Conservation (phyloP, 2,113 vertebrate genomes). For the Scomber colias region DNA sequence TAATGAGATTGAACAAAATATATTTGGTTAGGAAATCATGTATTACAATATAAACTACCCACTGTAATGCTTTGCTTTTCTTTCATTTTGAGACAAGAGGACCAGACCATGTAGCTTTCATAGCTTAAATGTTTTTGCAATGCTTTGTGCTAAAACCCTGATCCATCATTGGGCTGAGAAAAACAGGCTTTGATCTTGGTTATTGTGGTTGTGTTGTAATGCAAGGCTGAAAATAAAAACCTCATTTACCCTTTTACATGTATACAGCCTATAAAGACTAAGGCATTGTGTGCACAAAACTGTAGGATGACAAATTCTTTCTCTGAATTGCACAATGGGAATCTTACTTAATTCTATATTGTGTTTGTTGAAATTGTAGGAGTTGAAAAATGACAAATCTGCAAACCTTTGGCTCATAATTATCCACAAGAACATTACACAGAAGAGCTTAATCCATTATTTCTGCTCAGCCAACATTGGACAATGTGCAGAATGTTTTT, state of each 20-base stretch:
- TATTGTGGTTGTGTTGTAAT: neutral
- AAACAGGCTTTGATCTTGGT: neutral
- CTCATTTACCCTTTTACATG: neutral
- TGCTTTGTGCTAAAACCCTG: neutral
- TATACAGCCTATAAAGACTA: neutral
- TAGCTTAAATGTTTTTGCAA: neutral
- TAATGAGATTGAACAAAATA: neutral
- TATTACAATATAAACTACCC: neutral
- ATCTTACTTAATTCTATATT: neutral
- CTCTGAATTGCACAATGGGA: neutral
- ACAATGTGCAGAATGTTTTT: neutral
- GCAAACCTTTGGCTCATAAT: slow-evolving; percentile 9
- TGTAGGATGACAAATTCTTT: neutral
- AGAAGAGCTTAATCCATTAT: slow-evolving; percentile 8
- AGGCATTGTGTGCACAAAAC: slow-evolving; percentile 11
- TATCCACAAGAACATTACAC: neutral
- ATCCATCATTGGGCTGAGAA: neutral
- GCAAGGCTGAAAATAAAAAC: neutral
- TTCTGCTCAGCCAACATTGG: neutral
- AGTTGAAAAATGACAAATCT: slow-evolving; percentile 20
- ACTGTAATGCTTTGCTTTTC: neutral
- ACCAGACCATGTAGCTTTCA: neutral
- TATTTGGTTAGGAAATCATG: neutral
- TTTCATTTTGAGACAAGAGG: neutral
- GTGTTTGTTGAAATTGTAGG: neutral